phyloP scores from a whole-genome alignment of 2,888 invertebrate species.

The Aphodius sticticus region DNA sequence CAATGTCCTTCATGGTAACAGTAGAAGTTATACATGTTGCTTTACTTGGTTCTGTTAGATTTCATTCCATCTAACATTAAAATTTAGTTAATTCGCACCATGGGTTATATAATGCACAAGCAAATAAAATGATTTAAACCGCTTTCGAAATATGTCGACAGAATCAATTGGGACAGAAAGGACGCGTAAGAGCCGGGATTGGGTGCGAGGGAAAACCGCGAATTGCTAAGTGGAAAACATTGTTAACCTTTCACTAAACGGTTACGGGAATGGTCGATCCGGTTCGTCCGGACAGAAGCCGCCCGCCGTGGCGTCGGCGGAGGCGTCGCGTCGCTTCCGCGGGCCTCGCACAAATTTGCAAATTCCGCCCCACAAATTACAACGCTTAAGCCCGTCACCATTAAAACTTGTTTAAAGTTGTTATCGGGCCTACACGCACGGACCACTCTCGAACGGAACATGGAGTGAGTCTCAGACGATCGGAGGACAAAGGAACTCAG shows the following conservation, averaged over 20 bases:
- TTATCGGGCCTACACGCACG: conserved; percentile 15
- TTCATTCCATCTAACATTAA: no score
- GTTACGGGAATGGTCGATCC: not conserved
- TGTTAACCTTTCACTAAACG: conserved; percentile 44
- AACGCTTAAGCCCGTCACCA: not conserved
- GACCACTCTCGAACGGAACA: not conserved
- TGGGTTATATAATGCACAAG: no score
- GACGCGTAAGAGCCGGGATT: not conserved
- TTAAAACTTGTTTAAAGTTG: conserved; percentile 27
- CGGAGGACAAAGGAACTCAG: not conserved
- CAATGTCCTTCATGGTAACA: no score
- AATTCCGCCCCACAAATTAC: conserved; percentile 25
- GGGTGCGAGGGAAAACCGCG: not conserved
- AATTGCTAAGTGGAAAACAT: conserved; percentile 47
- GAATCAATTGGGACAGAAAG: not conserved
- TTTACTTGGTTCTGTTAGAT: no score
- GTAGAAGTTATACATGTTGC: no score
- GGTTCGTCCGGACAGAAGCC: not conserved
- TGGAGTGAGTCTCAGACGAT: not conserved
- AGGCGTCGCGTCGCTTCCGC: not conserved
- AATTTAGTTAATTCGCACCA: no score
- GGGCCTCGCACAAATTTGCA: conserved; percentile 19
- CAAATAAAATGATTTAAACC: no score
- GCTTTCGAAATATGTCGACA: not conserved
- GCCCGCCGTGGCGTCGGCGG: not conserved